These are phyloP conservation scores for Heliconius melpomene DNA, from an alignment of 1,140 invertebrate species.

Conservation along the genomic window DNA sequence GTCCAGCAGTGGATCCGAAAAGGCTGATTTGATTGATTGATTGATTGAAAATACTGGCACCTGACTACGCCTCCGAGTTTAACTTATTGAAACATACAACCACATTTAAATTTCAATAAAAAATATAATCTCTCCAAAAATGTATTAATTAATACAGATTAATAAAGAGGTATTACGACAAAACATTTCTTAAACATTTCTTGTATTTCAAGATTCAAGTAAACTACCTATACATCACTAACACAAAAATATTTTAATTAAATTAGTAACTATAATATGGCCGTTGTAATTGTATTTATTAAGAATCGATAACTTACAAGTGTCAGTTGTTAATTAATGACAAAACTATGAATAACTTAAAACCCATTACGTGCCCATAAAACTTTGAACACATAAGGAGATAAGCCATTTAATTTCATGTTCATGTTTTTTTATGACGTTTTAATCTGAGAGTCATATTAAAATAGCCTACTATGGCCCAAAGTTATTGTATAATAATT, in stretches of 20 bases:
- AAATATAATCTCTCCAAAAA: background rate
- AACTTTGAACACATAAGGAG: constrained; percentile 14
- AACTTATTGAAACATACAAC: background rate
- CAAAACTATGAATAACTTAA: constrained; percentile 9
- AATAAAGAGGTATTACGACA: background rate
- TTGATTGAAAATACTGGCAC: too few relatives aligned
- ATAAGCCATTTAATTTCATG: constrained; percentile 11
- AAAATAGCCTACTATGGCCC: background rate
- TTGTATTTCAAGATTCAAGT: background rate
- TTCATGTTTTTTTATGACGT: constrained; percentile 3
- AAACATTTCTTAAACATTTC: background rate
- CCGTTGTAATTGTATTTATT: constrained; percentile 5
- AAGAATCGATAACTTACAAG: background rate
- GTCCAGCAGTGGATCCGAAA: too few relatives aligned
- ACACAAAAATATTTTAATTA: background rate
- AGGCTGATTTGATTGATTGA: too few relatives aligned
- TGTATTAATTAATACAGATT: background rate
- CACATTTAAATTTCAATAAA: background rate
- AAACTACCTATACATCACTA: background rate
- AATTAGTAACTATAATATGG: background rate
- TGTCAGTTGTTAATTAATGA: constrained; percentile 6
- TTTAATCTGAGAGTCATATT: background rate
- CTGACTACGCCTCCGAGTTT: too few relatives aligned
- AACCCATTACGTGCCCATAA: constrained; percentile 1
- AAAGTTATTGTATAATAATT: background rate